These are phyloP conservation scores for Lampris incognitus DNA, from an alignment of 2,113 vertebrate genomes.

Conservation along the genomic window DNA sequence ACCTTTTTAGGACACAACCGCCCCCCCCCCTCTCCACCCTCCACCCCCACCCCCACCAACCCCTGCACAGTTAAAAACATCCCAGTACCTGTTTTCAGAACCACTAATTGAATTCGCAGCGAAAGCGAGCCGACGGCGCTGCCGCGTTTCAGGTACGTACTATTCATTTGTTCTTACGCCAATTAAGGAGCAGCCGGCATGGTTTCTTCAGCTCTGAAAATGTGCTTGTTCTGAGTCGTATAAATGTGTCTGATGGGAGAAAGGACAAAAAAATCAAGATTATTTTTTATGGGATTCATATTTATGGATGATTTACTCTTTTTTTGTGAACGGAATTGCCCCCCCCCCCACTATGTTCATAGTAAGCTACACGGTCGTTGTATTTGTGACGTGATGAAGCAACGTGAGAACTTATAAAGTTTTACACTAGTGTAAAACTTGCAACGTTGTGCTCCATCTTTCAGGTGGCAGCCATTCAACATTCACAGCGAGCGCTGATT, in stretches of 20 bases:
- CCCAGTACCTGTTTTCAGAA: constrained; percentile 31
- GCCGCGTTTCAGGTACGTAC: constrained; percentile 49
- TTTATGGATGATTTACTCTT: neutral
- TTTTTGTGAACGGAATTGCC: neutral
- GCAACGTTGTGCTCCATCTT: no score
- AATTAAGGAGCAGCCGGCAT: neutral
- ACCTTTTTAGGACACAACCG: constrained; percentile 31
- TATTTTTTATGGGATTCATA: neutral
- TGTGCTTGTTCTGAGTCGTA: no score
- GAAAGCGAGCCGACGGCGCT: constrained; percentile 1
- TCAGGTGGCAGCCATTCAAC: no score
- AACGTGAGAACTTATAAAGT: no score
- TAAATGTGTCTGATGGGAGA: no score
- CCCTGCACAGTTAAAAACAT: neutral
- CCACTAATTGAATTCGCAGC: constrained; percentile 24
- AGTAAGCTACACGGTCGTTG: no score
- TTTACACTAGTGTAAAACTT: no score
- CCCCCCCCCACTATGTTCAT: no score
- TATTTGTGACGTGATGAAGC: no score
- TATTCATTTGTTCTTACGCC: neutral
- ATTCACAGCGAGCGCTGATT: no score
- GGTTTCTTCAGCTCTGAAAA: no score
- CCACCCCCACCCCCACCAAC: neutral
- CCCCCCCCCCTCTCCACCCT: neutral
- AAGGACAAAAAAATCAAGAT: no score